phyloP scores from a whole-genome alignment of 2,888 invertebrate species.

The Phlogophora meticulosa region DNA sequence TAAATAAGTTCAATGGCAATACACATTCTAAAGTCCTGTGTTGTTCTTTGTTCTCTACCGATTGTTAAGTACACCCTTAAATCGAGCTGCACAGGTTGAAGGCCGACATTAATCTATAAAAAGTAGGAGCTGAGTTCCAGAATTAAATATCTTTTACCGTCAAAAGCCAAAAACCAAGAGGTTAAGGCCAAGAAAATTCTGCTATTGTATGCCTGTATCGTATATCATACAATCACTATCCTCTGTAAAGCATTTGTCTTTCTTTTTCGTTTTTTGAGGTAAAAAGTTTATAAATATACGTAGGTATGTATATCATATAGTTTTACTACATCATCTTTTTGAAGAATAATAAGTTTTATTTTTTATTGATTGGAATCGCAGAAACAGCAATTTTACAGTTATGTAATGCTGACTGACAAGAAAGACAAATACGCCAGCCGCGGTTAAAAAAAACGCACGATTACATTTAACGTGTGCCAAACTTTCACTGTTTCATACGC shows the following conservation, averaged over 20 bases:
- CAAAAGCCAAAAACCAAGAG: too few relatives aligned
- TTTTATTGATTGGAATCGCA: not conserved
- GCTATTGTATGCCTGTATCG: too few relatives aligned
- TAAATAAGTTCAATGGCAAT: slow-evolving; percentile 69
- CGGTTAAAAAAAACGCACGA: not conserved
- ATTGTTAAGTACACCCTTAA: slow-evolving; percentile 22
- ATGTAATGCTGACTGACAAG: slow-evolving; percentile 3
- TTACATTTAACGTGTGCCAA: slow-evolving; percentile 2
- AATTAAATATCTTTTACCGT: too few relatives aligned
- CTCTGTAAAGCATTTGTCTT: too few relatives aligned
- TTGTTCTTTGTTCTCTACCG: slow-evolving; percentile 64
- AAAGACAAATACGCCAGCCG: not conserved
- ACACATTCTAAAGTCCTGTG: slow-evolving; percentile 67
- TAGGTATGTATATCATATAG: too few relatives aligned
- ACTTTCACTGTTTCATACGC: slow-evolving; percentile 29
- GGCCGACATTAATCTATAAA: not conserved
- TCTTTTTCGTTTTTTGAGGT: too few relatives aligned
- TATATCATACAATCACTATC: too few relatives aligned
- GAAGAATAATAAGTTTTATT: too few relatives aligned
- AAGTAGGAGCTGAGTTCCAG: too few relatives aligned
- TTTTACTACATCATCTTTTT: too few relatives aligned
- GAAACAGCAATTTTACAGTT: slow-evolving; percentile 4
- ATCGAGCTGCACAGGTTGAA: not conserved
- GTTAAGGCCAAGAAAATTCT: too few relatives aligned
- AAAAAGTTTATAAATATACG: too few relatives aligned